phyloP scores from a whole-genome alignment of 2,888 invertebrate species.

The Acanthosepion pharaonis region DNA sequence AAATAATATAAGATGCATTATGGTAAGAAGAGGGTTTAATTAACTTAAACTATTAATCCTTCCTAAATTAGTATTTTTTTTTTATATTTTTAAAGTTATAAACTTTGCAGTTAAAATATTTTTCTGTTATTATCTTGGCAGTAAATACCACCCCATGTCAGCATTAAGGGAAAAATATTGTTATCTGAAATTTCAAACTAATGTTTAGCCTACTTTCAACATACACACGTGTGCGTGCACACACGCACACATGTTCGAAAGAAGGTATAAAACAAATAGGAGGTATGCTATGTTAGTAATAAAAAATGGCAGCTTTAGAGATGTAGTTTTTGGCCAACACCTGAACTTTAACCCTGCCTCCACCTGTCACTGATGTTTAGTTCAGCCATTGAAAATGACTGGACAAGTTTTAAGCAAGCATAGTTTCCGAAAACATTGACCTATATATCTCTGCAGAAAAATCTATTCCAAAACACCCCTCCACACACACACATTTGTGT shows the following conservation, averaged over 20 bases:
- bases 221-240: background rate
- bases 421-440: constrained; percentile 21
- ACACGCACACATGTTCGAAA: background rate
- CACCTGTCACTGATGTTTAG: background rate
- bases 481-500: background rate
- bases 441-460: background rate
- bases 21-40: too few species aligned
- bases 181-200: background rate
- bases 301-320: background rate
- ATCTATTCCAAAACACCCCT: background rate
- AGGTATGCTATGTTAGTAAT: background rate
- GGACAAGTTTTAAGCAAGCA: background rate
- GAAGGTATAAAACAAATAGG: background rate
- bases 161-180: background rate
- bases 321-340: background rate
- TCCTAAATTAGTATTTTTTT: too few species aligned
- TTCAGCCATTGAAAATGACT: background rate
- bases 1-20: too few species aligned
- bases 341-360: background rate
- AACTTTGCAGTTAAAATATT: too few species aligned
- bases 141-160: too few species aligned
- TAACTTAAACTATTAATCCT: too few species aligned
- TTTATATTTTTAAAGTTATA: too few species aligned
- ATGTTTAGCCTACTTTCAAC: background rate
- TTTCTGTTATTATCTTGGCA: too few species aligned